Evolutionary conservation across 1,140 invertebrate species (phyloP).

Genomic region (Drosophila pectinifera): DNA sequence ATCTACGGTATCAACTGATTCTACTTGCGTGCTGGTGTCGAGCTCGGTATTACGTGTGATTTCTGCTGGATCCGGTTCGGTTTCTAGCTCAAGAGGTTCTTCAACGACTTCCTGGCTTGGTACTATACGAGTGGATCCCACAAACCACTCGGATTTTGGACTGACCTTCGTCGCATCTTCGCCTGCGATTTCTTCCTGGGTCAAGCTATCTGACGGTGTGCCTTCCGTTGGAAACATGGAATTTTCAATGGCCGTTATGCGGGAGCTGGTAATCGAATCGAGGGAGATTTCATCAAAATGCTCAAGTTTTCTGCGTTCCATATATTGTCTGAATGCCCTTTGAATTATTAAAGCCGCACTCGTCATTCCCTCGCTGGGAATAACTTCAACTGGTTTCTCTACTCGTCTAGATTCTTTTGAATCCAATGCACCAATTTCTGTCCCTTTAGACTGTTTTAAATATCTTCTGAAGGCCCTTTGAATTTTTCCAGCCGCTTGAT

Average conservation of each 20-base stretch:
- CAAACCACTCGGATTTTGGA: conserved; percentile 62
- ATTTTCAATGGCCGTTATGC: conserved; percentile 41
- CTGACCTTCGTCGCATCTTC: conserved; percentile 3
- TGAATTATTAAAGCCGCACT: conserved; percentile 42
- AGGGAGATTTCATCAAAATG: conserved; percentile 25
- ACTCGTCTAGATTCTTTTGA: background rate
- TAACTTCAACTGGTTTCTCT: background rate
- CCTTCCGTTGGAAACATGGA: conserved; percentile 9
- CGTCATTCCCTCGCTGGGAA: background rate
- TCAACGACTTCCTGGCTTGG: conserved; percentile 25
- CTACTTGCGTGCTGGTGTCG: conserved; percentile 39
- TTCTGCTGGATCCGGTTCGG: conserved; percentile 12
- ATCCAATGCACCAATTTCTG: background rate
- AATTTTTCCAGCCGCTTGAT: conserved; percentile 17
- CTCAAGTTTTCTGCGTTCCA: conserved; percentile 26
- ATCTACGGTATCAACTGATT: conserved; percentile 36
- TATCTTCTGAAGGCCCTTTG: conserved; percentile 29
- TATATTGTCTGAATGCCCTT: conserved; percentile 33
- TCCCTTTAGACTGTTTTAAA: background rate
- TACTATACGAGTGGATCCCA: conserved; percentile 63
- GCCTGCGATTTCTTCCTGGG: background rate
- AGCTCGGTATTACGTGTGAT: conserved; percentile 29
- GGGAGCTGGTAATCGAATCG: conserved; percentile 41
- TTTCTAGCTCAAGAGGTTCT: conserved; percentile 22
- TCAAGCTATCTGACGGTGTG: conserved; percentile 25